Evolutionary conservation across 23 tunicate genomes (phyloP).

Genomic region (Corella eumyota): DNA sequence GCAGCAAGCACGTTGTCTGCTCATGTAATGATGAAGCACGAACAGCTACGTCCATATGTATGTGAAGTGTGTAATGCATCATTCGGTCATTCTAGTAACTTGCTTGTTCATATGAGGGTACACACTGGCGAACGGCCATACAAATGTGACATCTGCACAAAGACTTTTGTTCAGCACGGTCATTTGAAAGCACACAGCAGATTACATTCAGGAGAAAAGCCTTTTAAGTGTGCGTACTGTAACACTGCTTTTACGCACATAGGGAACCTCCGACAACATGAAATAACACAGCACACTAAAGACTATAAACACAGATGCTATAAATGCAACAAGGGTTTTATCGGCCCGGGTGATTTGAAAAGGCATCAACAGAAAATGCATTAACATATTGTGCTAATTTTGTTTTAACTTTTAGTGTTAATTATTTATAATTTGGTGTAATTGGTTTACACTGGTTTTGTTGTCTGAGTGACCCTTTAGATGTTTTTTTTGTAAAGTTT

Average conservation of each 20-base stretch:
- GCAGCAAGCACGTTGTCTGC: conserved; percentile 23
- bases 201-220: conserved; percentile 42
- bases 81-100: conserved; percentile 41
- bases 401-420: too few relatives aligned
- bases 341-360: conserved; percentile 46
- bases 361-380: conserved; percentile 18
- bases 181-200: conserved; percentile 25
- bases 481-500: too few relatives aligned
- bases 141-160: conserved; percentile 29
- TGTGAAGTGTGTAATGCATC: conserved; percentile 26
- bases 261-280: conserved; percentile 59
- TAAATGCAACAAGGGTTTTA: conserved; percentile 44
- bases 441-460: too few relatives aligned
- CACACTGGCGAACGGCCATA: conserved; percentile 72
- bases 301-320: conserved; percentile 48
- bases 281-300: conserved; percentile 57
- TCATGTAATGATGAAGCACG: conserved; percentile 34
- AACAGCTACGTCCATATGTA: conserved; percentile 13
- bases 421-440: too few relatives aligned
- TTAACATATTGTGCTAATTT: too few relatives aligned
- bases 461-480: too few relatives aligned
- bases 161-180: conserved; percentile 32
- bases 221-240: conserved; percentile 46
- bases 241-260: conserved; percentile 30
- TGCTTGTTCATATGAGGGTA: conserved; percentile 34